phyloP scores from a whole-genome alignment of 2,888 invertebrate genomes.

The Polylopha cassiicola region DNA sequence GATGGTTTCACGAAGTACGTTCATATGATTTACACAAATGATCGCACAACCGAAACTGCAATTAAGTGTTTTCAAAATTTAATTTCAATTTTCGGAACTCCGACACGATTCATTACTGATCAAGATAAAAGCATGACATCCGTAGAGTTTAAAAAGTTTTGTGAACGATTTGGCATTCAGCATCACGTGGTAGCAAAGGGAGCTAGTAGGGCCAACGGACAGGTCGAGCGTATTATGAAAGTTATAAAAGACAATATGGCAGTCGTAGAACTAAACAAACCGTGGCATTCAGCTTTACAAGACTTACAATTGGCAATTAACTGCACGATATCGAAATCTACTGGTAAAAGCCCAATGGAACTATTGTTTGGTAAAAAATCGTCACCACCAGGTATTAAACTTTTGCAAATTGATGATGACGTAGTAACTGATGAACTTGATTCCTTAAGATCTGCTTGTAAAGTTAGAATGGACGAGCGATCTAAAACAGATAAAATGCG shows the following conservation, averaged over 20 bases:
- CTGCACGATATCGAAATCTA: constrained; percentile 21
- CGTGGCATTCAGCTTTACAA: constrained; percentile 15
- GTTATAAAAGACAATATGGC: constrained; percentile 21
- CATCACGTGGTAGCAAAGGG: constrained; percentile 22
- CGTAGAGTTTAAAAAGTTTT: constrained; percentile 18
- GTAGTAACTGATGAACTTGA: constrained; percentile 9
- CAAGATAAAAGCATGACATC: constrained; percentile 21
- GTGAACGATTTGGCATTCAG: constrained; percentile 1
- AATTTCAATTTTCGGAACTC: constrained; percentile 14
- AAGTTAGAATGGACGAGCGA: constrained; percentile 23
- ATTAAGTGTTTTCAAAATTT: neutral
- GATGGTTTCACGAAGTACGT: constrained; percentile 22
- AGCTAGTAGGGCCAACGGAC: constrained; percentile 21
- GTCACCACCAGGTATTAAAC: constrained; percentile 10
- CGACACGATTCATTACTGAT: constrained; percentile 14
- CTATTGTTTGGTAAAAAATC: constrained; percentile 9
- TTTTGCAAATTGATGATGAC: constrained; percentile 17
- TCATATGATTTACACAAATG: constrained; percentile 17
- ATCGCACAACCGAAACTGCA: constrained; percentile 14
- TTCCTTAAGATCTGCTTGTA: constrained; percentile 6
- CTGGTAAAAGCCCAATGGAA: constrained; percentile 18
- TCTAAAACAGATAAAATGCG: constrained; percentile 16
- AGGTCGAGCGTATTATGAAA: constrained; percentile 21
- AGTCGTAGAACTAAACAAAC: constrained; percentile 12
- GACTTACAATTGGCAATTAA: constrained; percentile 24